Base-by-base conservation (phyloP, 2,888 invertebrate species). In the Polymixis lichenea region DNA sequence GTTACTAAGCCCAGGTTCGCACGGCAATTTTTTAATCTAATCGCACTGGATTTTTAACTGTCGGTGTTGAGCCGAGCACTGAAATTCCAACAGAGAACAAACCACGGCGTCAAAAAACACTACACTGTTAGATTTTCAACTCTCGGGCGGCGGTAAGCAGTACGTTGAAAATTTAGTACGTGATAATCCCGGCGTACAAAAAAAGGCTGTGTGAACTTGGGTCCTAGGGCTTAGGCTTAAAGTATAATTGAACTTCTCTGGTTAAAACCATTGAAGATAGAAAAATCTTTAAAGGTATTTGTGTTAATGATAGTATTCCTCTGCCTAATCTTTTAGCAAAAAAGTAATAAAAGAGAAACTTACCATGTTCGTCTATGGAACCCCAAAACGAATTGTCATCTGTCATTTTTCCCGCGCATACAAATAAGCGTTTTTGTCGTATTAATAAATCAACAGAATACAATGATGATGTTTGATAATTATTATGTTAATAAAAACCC, bases 401-500 rank as follows among this genome's bases (percentile, higher is more conserved):
- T 68, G 67, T 68, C 46, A 76, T 60, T 71, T 68, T 73, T 79
- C 60, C 67, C 72, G 80, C 64, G 70, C 60, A 55, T 32, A 0
- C 28, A 38, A 38, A 38, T 32, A 49, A 58, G 51, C 22, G 17
- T 83, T 83, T 79, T 83, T 75, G 75, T 72, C n/a, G 13, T 28
- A 19, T 49, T 70, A 51, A 60, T 71, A 70, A n/a, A 49, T 70
- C 19, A 68, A 62, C 38, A 65, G 28, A 83, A 70, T 13, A 56
- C 49, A 76, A 55, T 71, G 49, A 70, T 62, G 55, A 67, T 55
- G 53, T 28, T 43, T 53, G n/a, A 58, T 77, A n/a, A 68, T 69
- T 61, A 49, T 17, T 43, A 61, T 69, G 64, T 25, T 73, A 75
- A 83, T 79, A 79, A 83, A 83, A 83, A 79, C 82, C 32, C 25